Conservation (phyloP, 2,888 invertebrate species). For the Zele albiditarsus region DNA sequence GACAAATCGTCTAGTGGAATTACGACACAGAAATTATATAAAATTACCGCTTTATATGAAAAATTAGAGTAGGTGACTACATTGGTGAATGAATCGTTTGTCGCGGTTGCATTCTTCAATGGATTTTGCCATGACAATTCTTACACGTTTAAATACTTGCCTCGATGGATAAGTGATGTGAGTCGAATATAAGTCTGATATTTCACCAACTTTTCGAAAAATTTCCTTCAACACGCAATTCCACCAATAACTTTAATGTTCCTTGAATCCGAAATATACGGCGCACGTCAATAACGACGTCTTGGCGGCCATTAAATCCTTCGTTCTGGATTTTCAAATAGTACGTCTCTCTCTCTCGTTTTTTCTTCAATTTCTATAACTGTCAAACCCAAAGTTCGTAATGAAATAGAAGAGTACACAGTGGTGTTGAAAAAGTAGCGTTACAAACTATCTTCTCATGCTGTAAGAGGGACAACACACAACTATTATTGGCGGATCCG, state of each 20-base stretch:
- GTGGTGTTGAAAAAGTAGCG: too few relatives aligned
- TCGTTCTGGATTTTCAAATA: constrained; percentile 63
- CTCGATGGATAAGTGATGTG: not conserved
- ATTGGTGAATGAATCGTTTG: too few relatives aligned
- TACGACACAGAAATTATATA: not conserved
- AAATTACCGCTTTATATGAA: not conserved
- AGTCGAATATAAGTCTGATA: not conserved
- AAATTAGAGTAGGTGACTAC: not conserved
- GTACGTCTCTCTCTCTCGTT: constrained; percentile 46
- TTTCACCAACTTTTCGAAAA: not conserved
- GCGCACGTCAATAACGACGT: constrained; percentile 50
- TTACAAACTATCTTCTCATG: too few relatives aligned
- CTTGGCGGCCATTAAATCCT: constrained; percentile 57
- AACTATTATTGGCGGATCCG: too few relatives aligned
- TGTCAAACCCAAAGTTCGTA: constrained; percentile 54
- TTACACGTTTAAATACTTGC: not conserved
- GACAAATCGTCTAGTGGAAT: not conserved
- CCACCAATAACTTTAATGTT: constrained; percentile 22
- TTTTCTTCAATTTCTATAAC: constrained; percentile 55
- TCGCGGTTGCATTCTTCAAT: too few relatives aligned
- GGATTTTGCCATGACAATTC: not conserved
- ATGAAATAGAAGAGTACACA: not conserved
- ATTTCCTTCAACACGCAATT: not conserved
- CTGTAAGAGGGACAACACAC: too few relatives aligned
- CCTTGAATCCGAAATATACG: constrained; percentile 14